These are phyloP conservation scores for Dermatophagoides farinae DNA, from an alignment of 1,140 invertebrate species.

Conservation along the genomic window DNA sequence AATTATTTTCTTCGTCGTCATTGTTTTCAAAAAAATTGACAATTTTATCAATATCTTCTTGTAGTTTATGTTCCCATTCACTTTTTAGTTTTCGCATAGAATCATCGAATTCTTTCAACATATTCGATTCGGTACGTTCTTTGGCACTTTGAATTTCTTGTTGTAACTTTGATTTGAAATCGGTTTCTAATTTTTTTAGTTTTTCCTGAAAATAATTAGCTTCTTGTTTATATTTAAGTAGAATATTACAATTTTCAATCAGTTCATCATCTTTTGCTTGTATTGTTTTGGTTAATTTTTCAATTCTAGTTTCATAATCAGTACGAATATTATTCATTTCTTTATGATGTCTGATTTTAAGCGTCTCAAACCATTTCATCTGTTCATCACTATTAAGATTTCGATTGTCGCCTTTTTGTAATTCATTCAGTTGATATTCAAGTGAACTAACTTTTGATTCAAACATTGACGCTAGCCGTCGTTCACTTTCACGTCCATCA, in stretches of 20 bases:
- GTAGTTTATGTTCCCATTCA: not conserved
- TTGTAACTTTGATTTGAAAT: not conserved
- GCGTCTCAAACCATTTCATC: not conserved
- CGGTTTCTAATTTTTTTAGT: not conserved
- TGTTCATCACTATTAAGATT: not conserved
- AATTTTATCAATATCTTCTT: not conserved
- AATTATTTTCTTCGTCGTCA: not conserved
- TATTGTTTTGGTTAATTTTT: not conserved
- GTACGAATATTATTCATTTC: not conserved
- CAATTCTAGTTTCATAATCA: not conserved
- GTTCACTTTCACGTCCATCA: not conserved
- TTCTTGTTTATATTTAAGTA: not conserved
- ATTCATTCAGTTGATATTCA: slow-evolving; percentile 1
- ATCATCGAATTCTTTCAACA: not conserved
- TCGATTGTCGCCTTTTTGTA: not conserved
- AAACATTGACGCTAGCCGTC: not conserved
- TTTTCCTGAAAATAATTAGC: not conserved
- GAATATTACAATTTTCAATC: not conserved
- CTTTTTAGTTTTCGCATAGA: not conserved
- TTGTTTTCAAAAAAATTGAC: not conserved
- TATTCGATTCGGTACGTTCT: not conserved
- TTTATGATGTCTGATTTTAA: not conserved
- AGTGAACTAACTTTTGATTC: not conserved
- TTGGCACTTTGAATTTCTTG: not conserved
- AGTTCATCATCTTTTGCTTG: not conserved